Evolutionary conservation across 2,888 invertebrate species (phyloP), one percentile per base, ranked within the genome.

Genomic region (Cataglyphis rosenhaueri): DNA sequence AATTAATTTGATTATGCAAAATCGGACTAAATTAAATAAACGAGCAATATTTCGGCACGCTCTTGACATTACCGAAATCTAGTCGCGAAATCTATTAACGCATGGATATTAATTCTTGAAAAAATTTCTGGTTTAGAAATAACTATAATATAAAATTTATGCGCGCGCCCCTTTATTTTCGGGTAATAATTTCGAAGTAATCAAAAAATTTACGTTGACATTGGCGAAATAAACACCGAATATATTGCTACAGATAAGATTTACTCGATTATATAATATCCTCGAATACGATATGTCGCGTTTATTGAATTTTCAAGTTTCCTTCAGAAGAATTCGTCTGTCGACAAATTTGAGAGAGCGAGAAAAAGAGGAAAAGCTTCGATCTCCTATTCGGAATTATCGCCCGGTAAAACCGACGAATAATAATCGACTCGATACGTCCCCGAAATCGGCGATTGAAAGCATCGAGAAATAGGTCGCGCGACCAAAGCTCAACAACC

Each of bases 291-390:
- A 79, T 70, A 41, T 25, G 78, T 79, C 25, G 44, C 59, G 70
- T 79, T 79, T 79, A 44, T 70, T 44, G 78, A 70, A 35, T 79
- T 79, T 25, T 3, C 35, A 59, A 79, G 70, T 79, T 79, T 61
- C 59, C 8, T 12, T 21, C 18, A 4, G 35, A 12, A 59, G 59
- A 70, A 59, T 68, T 57, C 2, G 38, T 29, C 55, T 15, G 10
- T 44, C 57, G 78, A 57, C 44, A 18, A 78, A 59, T 18, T 18
- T 1, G 52, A 25, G 48, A 18, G 59, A 32, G 35, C 25, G 21
- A 61, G 57, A 9, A 59, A 71, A n/a, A n/a, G 18, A 21, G 70
- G 41, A 12, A 4, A 18, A 3, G 6, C 57, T 66, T n/a, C 25
- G 9, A 44, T 59, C 48, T 48, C n/a, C 32, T 35, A 32, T 21